phyloP scores from a whole-genome alignment of 1,140 invertebrate species.

The Carcinoscorpius rotundicauda region DNA sequence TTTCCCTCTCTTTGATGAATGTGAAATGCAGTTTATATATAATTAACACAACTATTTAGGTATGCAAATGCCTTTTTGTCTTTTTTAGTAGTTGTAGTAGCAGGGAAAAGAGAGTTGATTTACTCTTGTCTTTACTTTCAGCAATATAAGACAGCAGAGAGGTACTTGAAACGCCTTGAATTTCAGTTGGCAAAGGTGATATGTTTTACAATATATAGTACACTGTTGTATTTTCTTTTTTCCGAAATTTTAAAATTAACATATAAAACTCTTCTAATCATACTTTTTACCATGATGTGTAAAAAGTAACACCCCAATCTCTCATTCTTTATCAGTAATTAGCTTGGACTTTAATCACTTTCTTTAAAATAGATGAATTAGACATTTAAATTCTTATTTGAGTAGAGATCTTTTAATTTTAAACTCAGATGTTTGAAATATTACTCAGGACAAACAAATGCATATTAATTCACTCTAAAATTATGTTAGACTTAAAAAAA shows the following conservation, averaged over 20 bases:
- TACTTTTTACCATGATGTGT: background rate
- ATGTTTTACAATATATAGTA: background rate
- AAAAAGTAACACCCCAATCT: background rate
- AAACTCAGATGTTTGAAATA: no score
- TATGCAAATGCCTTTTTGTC: no score
- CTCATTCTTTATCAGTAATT: background rate
- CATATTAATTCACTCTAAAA: no score
- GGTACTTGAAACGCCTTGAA: constrained; percentile 41
- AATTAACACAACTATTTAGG: no score
- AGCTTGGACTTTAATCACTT: background rate
- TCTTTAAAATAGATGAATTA: no score
- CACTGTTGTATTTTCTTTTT: background rate
- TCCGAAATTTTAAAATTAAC: constrained; percentile 2
- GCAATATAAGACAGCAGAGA: constrained; percentile 40
- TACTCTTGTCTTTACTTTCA: constrained; percentile 25
- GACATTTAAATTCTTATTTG: no score
- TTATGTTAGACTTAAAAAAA: no score
- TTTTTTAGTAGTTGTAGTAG: background rate
- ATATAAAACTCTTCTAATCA: background rate
- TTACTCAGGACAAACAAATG: no score
- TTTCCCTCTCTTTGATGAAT: background rate
- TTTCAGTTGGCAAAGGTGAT: constrained; percentile 39
- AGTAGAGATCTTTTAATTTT: no score
- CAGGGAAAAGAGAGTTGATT: background rate
- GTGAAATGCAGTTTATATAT: no score